These are phyloP conservation scores for Athene noctua DNA, from an alignment of 2,113 vertebrate species.

Conservation along the genomic window DNA sequence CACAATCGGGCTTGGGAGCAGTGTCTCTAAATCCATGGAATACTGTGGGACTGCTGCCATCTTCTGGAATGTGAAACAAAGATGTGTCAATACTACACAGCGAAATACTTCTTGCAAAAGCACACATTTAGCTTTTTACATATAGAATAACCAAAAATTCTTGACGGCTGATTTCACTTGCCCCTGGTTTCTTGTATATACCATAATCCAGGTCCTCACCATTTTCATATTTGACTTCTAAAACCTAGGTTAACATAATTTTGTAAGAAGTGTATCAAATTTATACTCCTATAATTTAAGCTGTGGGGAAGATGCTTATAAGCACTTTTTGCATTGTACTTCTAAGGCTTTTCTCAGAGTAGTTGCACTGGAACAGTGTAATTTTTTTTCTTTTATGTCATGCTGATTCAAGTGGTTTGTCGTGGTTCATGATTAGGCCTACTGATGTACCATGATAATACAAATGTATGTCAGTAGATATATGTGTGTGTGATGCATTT, in stretches of 20 bases:
- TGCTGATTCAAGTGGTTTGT: background rate
- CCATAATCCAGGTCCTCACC: background rate
- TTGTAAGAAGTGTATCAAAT: background rate
- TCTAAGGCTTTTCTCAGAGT: background rate
- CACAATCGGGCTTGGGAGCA: background rate
- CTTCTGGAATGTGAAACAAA: background rate
- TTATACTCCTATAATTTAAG: background rate
- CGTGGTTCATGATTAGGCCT: background rate
- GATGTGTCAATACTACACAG: background rate
- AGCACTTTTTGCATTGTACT: background rate
- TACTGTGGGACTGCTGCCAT: conserved; percentile 49
- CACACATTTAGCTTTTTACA: background rate
- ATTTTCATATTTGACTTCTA: background rate
- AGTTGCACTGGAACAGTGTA: background rate
- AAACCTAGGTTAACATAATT: background rate
- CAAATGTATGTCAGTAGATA: background rate
- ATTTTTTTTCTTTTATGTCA: background rate
- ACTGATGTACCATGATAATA: background rate
- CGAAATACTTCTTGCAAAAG: background rate
- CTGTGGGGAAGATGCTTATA: background rate
- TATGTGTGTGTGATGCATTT: background rate
- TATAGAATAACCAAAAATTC: background rate
- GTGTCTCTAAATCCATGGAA: background rate
- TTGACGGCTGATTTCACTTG: background rate
- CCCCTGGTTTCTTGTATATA: background rate